phyloP scores from a whole-genome alignment of 2,113 vertebrate genomes.

The Tringa solitaria region DNA sequence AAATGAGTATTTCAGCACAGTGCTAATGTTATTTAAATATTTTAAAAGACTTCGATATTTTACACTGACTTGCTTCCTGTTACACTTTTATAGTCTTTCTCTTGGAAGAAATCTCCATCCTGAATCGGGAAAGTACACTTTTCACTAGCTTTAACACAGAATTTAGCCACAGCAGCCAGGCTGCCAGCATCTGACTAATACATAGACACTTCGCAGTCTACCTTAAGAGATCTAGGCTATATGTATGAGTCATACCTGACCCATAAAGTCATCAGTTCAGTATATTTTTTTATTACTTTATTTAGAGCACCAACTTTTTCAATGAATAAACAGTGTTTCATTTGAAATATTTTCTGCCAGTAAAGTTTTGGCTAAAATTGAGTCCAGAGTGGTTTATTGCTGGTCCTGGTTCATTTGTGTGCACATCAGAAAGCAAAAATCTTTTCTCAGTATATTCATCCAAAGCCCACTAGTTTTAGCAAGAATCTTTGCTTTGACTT shows the following conservation, averaged over 20 bases:
- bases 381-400: neutral
- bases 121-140: neutral
- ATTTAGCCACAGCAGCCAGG: neutral
- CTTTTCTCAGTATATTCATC: neutral
- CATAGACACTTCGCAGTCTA: neutral
- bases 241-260: neutral
- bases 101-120: slow-evolving; percentile 14
- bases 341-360: neutral
- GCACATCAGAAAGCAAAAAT: neutral
- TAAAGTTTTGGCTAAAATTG: neutral
- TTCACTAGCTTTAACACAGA: neutral
- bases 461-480: neutral
- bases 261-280: neutral
- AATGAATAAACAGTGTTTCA: neutral
- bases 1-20: slow-evolving; percentile 65
- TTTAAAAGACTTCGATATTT: slow-evolving; percentile 36
- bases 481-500: neutral
- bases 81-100: slow-evolving; percentile 17
- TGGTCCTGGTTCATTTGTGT: neutral
- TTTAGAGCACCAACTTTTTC: neutral
- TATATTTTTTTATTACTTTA: neutral
- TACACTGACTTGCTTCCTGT: slow-evolving; percentile 42
- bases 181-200: neutral
- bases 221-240: neutral
- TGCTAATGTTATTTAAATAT: slow-evolving; percentile 61